phyloP scores from a whole-genome alignment of 1,140 invertebrate genomes.

The Delia radicum region DNA sequence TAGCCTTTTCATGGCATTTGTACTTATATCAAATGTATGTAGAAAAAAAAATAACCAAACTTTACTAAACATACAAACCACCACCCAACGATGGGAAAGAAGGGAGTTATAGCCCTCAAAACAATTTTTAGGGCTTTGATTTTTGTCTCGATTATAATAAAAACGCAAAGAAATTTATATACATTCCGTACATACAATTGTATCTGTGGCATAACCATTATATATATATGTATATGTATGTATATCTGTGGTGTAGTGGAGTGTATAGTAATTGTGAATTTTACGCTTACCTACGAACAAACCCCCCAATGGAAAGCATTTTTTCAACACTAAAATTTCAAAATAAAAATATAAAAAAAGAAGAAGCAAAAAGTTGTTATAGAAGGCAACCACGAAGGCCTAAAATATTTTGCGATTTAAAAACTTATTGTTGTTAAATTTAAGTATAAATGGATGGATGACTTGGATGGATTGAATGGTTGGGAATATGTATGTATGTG shows the following conservation, averaged over 20 bases:
- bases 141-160: constrained; percentile 19
- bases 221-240: not conserved
- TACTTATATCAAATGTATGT: not conserved
- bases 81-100: not conserved
- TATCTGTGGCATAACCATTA: not conserved
- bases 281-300: constrained; percentile 54
- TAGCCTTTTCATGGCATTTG: constrained; percentile 12
- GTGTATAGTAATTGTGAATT: constrained; percentile 51
- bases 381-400: not conserved
- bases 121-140: constrained; percentile 24
- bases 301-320: constrained; percentile 32
- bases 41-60: not conserved
- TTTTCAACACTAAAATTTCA: constrained; percentile 5
- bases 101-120: constrained; percentile 11
- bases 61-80: not conserved
- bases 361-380: constrained; percentile 17
- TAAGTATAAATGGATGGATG: not conserved
- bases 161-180: not conserved
- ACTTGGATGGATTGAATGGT: not conserved
- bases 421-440: not conserved
- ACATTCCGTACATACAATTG: not conserved
- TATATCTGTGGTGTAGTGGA: constrained; percentile 31
- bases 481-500: too few relatives aligned
- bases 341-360: not conserved
- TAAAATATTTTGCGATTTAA: not conserved